Conservation (phyloP, 2,113 vertebrate genomes). For the Microtus oregoni region DNA sequence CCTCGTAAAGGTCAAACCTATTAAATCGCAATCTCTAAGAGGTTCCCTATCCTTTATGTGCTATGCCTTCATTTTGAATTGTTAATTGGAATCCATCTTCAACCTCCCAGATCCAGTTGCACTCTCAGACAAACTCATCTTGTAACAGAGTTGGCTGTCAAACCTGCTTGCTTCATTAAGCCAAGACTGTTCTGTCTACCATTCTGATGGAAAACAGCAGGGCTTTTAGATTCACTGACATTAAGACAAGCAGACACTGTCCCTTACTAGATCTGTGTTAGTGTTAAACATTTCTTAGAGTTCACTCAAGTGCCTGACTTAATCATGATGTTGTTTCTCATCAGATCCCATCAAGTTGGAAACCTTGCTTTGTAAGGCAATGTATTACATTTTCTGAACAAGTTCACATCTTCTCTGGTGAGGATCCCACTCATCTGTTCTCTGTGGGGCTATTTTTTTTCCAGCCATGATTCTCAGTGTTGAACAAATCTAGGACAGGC, state of each 20-base stretch:
- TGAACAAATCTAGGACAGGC: not conserved
- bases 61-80: conserved; percentile 57
- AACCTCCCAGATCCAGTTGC: not conserved
- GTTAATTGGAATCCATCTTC: conserved; percentile 63
- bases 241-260: not conserved
- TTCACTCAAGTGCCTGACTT: not conserved
- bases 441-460: not conserved
- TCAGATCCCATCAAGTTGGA: not conserved
- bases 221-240: not conserved
- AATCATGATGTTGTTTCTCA: not conserved
- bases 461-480: not conserved
- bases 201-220: not conserved
- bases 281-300: not conserved
- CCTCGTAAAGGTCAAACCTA: conserved; percentile 76
- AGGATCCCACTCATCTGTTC: not conserved
- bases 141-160: not conserved
- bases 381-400: not conserved
- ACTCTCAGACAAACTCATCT: not conserved
- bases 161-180: not conserved
- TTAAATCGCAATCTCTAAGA: conserved; percentile 66
- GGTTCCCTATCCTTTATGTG: conserved; percentile 38
- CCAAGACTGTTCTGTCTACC: not conserved
- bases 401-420: not conserved
- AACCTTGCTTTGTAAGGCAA: not conserved
- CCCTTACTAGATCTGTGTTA: not conserved